These are phyloP conservation scores for Gryllus bimaculatus DNA, from an alignment of 1,140 invertebrate species.

Conservation along the genomic window DNA sequence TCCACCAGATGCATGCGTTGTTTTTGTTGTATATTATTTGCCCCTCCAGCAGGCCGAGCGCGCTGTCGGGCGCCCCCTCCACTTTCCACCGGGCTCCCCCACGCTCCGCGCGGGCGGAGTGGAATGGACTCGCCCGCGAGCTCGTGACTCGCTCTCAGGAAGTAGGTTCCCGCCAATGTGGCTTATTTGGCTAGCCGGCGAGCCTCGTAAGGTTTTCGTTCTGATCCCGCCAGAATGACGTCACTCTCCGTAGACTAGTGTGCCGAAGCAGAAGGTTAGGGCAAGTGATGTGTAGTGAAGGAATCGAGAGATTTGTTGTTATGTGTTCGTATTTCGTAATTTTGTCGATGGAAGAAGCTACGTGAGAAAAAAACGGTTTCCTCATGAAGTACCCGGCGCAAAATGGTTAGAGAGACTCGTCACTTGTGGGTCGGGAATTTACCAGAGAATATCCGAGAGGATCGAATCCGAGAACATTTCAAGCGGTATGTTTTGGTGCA, in stretches of 20 bases:
- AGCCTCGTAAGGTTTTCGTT: constrained; percentile 21
- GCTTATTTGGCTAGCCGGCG: constrained; percentile 19
- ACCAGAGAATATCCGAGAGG: constrained; percentile 95
- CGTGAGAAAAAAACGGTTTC: constrained; percentile 37
- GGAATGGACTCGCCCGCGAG: constrained; percentile 20
- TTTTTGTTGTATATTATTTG: background rate
- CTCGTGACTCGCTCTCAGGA: constrained; percentile 14
- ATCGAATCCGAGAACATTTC: constrained; percentile 91
- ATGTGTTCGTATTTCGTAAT: constrained; percentile 22
- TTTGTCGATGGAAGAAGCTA: constrained; percentile 22
- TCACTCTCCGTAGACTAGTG: constrained; percentile 44
- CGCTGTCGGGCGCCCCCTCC: background rate
- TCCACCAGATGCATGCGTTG: background rate
- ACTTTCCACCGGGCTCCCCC: constrained; percentile 15
- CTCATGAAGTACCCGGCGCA: constrained; percentile 65
- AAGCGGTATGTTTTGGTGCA: constrained; percentile 68
- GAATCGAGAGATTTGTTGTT: constrained; percentile 23
- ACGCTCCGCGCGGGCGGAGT: constrained; percentile 9
- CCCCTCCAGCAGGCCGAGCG: background rate
- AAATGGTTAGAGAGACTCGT: constrained; percentile 99
- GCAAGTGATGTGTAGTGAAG: constrained; percentile 25
- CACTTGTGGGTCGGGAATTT: constrained; percentile 99
- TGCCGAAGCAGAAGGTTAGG: constrained; percentile 29
- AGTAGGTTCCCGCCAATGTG: background rate
- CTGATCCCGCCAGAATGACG: constrained; percentile 41